phyloP scores from a whole-genome alignment of 1,140 invertebrate species.

The Penaeus vannamei region DNA sequence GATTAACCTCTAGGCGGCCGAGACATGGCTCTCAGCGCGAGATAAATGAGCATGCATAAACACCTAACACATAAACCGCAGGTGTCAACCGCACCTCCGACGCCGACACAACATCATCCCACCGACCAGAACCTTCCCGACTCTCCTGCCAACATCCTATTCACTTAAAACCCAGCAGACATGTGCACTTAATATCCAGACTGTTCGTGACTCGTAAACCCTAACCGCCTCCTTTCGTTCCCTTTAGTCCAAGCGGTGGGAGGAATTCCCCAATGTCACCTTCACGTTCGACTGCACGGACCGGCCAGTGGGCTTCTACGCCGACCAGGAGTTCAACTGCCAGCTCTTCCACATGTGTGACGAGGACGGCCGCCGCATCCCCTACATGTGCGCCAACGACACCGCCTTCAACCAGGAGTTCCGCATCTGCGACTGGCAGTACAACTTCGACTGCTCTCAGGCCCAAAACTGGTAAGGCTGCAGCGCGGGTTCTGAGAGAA shows the following conservation, averaged over 20 bases:
- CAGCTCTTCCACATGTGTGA: constrained; percentile 80
- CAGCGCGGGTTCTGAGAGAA: background rate
- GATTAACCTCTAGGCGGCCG: too few species aligned
- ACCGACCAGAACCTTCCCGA: too few species aligned
- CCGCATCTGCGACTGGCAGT: constrained; percentile 78
- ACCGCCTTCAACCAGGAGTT: constrained; percentile 78
- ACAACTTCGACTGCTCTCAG: constrained; percentile 77
- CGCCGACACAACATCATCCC: too few species aligned
- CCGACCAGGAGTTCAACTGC: constrained; percentile 78
- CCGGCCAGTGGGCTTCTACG: constrained; percentile 77
- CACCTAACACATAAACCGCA: too few species aligned
- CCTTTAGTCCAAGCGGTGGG: constrained; percentile 75
- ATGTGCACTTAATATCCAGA: too few species aligned
- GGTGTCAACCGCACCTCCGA: too few species aligned
- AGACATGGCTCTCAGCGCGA: too few species aligned
- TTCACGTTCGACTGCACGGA: constrained; percentile 77
- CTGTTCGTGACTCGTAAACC: too few species aligned
- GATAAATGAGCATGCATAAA: too few species aligned
- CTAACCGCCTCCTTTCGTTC: constrained; percentile 18
- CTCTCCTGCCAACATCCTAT: too few species aligned
- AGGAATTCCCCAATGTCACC: constrained; percentile 77
- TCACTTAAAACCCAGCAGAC: too few species aligned
- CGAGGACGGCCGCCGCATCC: constrained; percentile 77
- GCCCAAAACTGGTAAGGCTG: constrained; percentile 73
- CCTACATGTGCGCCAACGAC: constrained; percentile 77